These are phyloP conservation scores for Carcinoscorpius rotundicauda DNA, from an alignment of 1,140 invertebrate genomes.

Conservation along the genomic window DNA sequence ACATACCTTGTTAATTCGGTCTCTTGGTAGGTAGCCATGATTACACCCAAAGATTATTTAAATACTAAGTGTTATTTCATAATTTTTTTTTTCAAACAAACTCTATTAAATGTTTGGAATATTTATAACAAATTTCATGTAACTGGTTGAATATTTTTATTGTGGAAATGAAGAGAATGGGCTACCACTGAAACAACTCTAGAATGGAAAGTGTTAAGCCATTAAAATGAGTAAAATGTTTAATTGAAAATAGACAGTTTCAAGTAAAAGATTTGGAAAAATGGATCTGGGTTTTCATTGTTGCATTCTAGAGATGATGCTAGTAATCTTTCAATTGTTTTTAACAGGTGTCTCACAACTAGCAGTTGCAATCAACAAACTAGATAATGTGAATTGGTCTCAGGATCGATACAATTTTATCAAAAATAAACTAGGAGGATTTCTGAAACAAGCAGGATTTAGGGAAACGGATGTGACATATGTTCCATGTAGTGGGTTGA, in stretches of 20 bases:
- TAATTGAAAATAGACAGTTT: background rate
- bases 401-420: constrained; percentile 77
- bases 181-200: too few relatives aligned
- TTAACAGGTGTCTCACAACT: constrained; percentile 62
- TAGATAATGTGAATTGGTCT: constrained; percentile 67
- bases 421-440: constrained; percentile 63
- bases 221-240: constrained; percentile 6
- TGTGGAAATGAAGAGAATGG: too few relatives aligned
- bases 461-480: constrained; percentile 76
- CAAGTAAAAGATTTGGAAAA: too few relatives aligned
- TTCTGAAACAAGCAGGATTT: constrained; percentile 90
- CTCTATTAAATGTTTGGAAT: too few relatives aligned
- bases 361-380: constrained; percentile 71
- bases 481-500: constrained; percentile 90
- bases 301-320: background rate
- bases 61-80: too few relatives aligned
- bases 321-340: constrained; percentile 7
- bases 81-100: too few relatives aligned
- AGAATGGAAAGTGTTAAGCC: constrained; percentile 1
- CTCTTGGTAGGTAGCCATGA: constrained; percentile 49
- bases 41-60: too few relatives aligned
- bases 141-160: too few relatives aligned
- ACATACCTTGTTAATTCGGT: constrained; percentile 85
- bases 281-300: too few relatives aligned
- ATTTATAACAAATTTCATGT: too few relatives aligned